phyloP scores from a whole-genome alignment of 2,888 invertebrate species.

The Hemistola chrysoprasaria region DNA sequence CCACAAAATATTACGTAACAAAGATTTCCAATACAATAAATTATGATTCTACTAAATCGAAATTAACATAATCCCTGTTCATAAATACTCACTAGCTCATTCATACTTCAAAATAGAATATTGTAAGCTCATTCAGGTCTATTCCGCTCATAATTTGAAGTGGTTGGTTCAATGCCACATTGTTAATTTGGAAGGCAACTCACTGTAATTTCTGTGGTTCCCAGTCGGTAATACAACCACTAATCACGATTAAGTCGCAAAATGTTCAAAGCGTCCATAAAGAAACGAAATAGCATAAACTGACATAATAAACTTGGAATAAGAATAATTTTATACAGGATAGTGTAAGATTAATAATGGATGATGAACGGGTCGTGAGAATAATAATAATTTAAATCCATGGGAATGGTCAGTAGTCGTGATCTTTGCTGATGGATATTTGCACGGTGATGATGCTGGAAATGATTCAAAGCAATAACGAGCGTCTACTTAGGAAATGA shows the following conservation, averaged over 20 bases:
- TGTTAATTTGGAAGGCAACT: constrained; percentile 19
- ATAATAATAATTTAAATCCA: constrained; percentile 57
- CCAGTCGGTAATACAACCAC: constrained; percentile 27
- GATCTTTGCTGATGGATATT: constrained; percentile 43
- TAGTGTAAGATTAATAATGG: constrained; percentile 35
- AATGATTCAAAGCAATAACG: constrained; percentile 27
- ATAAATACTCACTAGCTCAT: constrained; percentile 17
- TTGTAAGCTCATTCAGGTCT: constrained; percentile 13
- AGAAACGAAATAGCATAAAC: constrained; percentile 25
- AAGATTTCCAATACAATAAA: constrained; percentile 5
- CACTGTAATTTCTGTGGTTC: constrained; percentile 25
- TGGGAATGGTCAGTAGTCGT: constrained; percentile 55
- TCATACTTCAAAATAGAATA: constrained; percentile 17
- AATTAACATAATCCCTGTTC: constrained; percentile 14
- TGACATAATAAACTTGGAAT: constrained; percentile 21
- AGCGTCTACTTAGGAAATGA: constrained; percentile 13
- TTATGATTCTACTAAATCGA: constrained; percentile 5
- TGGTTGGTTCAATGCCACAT: constrained; percentile 15
- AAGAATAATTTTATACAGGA: constrained; percentile 18
- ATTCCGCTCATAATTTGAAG: constrained; percentile 13
- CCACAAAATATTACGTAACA: too few relatives aligned
- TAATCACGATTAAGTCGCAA: constrained; percentile 33
- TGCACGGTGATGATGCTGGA: constrained; percentile 37
- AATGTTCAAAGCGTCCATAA: constrained; percentile 25
- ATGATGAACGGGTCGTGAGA: constrained; percentile 54